Evolutionary conservation across 2,113 vertebrate genomes (phyloP).

Genomic region (Vidua macroura): DNA sequence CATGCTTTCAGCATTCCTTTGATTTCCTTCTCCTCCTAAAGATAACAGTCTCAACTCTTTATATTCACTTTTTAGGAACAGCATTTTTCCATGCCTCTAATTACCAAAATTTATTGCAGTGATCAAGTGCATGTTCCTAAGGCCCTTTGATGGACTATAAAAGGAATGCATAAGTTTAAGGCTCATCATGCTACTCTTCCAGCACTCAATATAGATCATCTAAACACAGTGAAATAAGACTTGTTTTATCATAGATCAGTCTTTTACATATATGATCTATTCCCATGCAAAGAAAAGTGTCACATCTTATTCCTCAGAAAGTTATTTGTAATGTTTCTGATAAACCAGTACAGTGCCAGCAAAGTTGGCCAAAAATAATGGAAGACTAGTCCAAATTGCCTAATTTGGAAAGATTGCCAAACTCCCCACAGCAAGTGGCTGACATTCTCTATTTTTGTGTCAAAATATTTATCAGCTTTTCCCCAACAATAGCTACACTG

Average conservation of each 20-base stretch:
- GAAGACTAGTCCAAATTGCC: not conserved
- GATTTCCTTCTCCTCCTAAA: not conserved
- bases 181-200: not conserved
- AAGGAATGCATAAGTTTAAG: not conserved
- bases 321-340: not conserved
- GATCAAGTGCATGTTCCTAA: not conserved
- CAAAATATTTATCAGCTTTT: slow-evolving; percentile 5
- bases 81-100: not conserved
- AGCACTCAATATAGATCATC: not conserved
- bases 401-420: not conserved
- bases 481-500: not conserved
- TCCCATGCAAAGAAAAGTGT: not conserved
- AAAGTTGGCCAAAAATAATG: not conserved
- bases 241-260: not conserved
- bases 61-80: not conserved
- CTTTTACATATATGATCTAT: not conserved
- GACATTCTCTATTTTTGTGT: not conserved
- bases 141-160: not conserved
- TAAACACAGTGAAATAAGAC: not conserved
- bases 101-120: not conserved
- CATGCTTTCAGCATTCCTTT: not conserved
- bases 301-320: not conserved
- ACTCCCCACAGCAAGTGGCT: not conserved
- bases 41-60: not conserved
- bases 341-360: not conserved